These are phyloP conservation scores for Octodon degus DNA, from an alignment of 2,113 vertebrate species.

Conservation along the genomic window DNA sequence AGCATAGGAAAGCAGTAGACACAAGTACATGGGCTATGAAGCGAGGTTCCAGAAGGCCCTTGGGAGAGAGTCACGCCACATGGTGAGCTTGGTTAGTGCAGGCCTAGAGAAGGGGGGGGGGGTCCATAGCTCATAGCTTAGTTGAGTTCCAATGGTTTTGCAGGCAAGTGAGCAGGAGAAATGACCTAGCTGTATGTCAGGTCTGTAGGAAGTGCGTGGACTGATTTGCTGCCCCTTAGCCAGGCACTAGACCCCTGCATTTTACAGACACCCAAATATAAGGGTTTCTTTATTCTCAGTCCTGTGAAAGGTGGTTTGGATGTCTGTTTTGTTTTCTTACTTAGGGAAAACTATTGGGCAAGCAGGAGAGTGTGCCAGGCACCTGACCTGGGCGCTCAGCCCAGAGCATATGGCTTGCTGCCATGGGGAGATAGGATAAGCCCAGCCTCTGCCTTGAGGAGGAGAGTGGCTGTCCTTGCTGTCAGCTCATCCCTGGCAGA, in stretches of 20 bases:
- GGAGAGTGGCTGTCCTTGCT: background rate
- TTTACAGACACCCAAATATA: background rate
- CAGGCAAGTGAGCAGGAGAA: background rate
- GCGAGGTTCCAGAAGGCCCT: background rate
- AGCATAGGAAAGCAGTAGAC: background rate
- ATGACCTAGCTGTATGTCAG: background rate
- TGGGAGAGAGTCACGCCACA: background rate
- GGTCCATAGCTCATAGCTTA: background rate
- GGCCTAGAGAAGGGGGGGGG: background rate
- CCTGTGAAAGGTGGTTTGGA: background rate
- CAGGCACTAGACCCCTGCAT: background rate
- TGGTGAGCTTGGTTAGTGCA: background rate
- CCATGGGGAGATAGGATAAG: background rate
- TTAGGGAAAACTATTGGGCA: background rate
- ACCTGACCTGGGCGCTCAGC: background rate
- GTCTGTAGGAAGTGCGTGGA: background rate
- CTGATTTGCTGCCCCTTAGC: background rate
- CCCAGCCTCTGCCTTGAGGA: background rate
- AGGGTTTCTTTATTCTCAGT: background rate
- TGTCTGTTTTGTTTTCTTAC: background rate
- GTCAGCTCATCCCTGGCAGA: background rate
- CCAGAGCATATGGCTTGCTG: background rate
- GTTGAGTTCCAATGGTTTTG: background rate
- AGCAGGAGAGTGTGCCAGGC: background rate
- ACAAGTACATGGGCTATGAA: background rate